A percentile compares a stretch with the other conserved stretches of the same genome.
phyloP scores from a whole-genome alignment of 2,888 invertebrate genomes.

The Monoplex corrugatus region DNA sequence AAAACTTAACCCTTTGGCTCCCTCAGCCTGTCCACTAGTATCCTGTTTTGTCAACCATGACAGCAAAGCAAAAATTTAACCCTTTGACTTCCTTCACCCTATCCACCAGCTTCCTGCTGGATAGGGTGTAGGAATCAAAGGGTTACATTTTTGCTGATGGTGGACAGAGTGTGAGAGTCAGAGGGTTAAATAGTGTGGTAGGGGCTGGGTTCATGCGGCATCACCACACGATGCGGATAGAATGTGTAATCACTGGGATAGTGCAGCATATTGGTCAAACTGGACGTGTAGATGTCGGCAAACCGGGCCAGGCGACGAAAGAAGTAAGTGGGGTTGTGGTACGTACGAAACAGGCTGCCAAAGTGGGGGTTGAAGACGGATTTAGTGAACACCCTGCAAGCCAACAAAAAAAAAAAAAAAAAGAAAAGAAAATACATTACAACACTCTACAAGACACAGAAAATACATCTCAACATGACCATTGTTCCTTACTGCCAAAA shows the following conservation, averaged over 20 bases:
- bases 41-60: too few species aligned
- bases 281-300: slow-evolving; percentile 97
- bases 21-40: too few species aligned
- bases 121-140: too few species aligned
- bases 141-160: too few species aligned
- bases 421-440: too few species aligned
- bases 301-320: slow-evolving; percentile 96
- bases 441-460: background rate
- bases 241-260: slow-evolving; percentile 94
- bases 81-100: too few species aligned
- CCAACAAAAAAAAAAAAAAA: background rate
- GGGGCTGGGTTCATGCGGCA: slow-evolving; percentile 90
- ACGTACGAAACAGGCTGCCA: slow-evolving; percentile 97
- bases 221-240: slow-evolving; percentile 95
- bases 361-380: slow-evolving; percentile 96
- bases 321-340: slow-evolving; percentile 98
- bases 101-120: too few species aligned
- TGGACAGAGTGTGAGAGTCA: too few species aligned
- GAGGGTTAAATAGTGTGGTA: slow-evolving; percentile 14
- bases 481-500: too few species aligned
- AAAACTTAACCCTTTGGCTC: too few species aligned
- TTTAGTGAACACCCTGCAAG: slow-evolving; percentile 54
- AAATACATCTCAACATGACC: too few species aligned
- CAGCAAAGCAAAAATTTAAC: too few species aligned
- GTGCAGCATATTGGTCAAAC: slow-evolving; percentile 81